Conservation (phyloP, 2,888 invertebrate genomes). For the Napeogenes sylphis region DNA sequence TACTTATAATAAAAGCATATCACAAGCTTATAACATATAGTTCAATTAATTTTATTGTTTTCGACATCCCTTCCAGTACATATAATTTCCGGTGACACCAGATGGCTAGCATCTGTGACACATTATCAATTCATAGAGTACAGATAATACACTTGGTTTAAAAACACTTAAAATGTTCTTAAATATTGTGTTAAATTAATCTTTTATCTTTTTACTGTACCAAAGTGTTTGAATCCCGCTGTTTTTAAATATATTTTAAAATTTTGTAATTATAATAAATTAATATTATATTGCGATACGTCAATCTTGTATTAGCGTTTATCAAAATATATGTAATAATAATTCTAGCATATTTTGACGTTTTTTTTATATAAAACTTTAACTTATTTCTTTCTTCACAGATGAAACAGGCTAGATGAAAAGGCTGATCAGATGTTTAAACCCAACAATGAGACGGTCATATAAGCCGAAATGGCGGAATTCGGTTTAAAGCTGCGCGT, state of each 20-base stretch:
- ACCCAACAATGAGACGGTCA: constrained; percentile 58
- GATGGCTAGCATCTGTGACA: constrained; percentile 45
- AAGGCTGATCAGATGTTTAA: constrained; percentile 33
- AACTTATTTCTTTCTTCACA: constrained; percentile 26
- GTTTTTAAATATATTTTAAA: too few relatives aligned
- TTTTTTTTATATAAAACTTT: neutral
- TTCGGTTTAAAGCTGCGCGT: constrained; percentile 51
- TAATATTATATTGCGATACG: too few relatives aligned
- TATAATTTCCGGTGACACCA: constrained; percentile 32
- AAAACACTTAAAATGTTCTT: constrained; percentile 1
- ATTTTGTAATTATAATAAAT: too few relatives aligned
- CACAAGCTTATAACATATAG: too few relatives aligned
- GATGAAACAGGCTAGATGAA: constrained; percentile 29
- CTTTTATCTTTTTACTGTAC: constrained; percentile 2
- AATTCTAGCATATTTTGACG: too few relatives aligned
- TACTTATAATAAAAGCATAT: too few relatives aligned
- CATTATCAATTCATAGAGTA: constrained; percentile 33
- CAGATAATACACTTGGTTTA: constrained; percentile 16
- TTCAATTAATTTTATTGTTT: neutral
- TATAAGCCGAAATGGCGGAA: constrained; percentile 57
- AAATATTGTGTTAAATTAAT: neutral
- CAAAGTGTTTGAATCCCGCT: neutral
- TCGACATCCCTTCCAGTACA: constrained; percentile 28
- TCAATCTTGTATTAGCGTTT: too few relatives aligned
- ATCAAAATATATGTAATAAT: too few relatives aligned